Evolutionary conservation across 1,140 invertebrate species (phyloP), one percentile per base, ranked within the genome.

Genomic region (Drosophila littoralis): DNA sequence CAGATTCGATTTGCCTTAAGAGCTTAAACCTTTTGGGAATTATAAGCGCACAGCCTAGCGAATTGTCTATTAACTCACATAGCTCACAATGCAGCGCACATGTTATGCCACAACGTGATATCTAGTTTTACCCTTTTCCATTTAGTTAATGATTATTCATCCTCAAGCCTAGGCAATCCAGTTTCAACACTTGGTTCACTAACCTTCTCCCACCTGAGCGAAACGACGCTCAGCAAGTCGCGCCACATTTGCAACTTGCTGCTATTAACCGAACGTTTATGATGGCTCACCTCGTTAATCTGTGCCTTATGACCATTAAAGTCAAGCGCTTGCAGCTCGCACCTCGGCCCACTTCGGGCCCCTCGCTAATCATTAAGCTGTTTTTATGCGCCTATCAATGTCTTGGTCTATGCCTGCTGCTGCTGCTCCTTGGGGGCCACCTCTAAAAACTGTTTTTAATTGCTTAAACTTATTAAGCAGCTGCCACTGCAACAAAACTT

Each of bases 401-500:
- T 83, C 84, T 60, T 55, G 67, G 10, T 10, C 13, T 8, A 17
- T n/a, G 17, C 12, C 9, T 22, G 22, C 22, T 28, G 5, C 22
- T 12, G 40, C 40, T 38, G 55, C 61, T 67, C 28, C 75, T 72
- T 58, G 22, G 57, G 10, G 70, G 65, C 75, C 86, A 86, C 79
- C 80, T 86, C 79, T 83, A 68, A 60, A 74, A 88, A 77, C 71
- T 76, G 77, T 65, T 86, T 86, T 86, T 88, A 86, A 86, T 86
- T 86, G 83, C 79, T 89, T 74, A 77, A 86, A 86, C 83, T 86
- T 86, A 86, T 86, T 86, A 86, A 86, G 88, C 83, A 88, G 76
- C 83, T 86, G 82, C 82, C 82, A 83, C 76, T 76, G 76, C 81
- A 74, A 66, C 65, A 63, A 67, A 61, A 85, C 35, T 52, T 73